Conservation (phyloP, 2,113 vertebrate species). For the Pagrus major region DNA sequence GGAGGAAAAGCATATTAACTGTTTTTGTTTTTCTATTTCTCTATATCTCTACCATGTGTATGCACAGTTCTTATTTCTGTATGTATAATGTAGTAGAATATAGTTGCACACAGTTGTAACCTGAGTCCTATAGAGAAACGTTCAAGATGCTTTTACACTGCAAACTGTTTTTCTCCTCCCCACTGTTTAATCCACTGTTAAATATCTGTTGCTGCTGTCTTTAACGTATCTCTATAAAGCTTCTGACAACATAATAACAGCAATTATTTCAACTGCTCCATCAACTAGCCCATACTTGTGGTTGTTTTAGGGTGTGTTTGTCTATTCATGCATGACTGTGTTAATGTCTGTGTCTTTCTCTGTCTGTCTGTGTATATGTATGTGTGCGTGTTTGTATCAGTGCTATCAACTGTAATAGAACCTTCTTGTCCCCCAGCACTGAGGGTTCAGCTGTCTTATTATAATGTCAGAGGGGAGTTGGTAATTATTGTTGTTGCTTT, state of each 20-base stretch:
- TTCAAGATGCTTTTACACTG: background rate
- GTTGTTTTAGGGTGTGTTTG: slow-evolving; percentile 50
- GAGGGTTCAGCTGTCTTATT: slow-evolving; percentile 36
- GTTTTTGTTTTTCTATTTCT: no score
- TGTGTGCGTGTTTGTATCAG: slow-evolving; percentile 3
- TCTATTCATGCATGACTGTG: slow-evolving; percentile 22
- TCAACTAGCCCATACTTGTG: slow-evolving; percentile 46
- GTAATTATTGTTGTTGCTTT: slow-evolving; percentile 57
- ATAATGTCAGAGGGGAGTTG: slow-evolving; percentile 46
- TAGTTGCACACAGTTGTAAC: background rate
- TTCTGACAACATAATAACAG: slow-evolving; percentile 62
- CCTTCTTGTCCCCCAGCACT: background rate
- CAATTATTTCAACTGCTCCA: slow-evolving; percentile 44
- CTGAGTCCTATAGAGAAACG: background rate
- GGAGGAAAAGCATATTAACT: no score
- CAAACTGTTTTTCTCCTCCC: slow-evolving; percentile 14
- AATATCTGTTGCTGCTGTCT: background rate
- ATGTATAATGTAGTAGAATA: background rate
- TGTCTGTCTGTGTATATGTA: slow-evolving; percentile 5
- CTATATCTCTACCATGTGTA: no score
- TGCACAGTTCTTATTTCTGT: background rate
- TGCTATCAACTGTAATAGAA: slow-evolving; percentile 33
- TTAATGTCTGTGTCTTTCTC: slow-evolving; percentile 22
- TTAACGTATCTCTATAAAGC: slow-evolving; percentile 24
- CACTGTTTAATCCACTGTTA: slow-evolving; percentile 10